phyloP scores from a whole-genome alignment of 2,888 invertebrate species.

The Aleiodes alternator region DNA sequence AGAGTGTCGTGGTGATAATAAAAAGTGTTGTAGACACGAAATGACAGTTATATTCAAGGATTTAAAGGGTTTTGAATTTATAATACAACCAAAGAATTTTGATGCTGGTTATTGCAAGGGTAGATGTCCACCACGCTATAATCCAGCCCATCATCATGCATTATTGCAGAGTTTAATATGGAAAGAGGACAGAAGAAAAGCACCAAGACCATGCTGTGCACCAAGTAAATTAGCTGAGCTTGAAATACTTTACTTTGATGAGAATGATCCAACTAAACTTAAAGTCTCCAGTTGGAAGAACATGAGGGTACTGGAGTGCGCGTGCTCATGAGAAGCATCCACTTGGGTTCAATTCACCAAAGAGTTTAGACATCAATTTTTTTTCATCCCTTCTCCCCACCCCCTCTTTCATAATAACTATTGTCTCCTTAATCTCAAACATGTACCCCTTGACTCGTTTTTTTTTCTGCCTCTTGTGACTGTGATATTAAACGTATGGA shows the following conservation, averaged over 20 bases:
- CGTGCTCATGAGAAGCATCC: slow-evolving; percentile 78
- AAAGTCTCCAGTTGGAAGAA: slow-evolving; percentile 83
- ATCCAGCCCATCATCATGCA: slow-evolving; percentile 84
- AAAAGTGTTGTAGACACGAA: slow-evolving; percentile 81
- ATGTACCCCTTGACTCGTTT: slow-evolving; percentile 28
- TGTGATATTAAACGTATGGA: slow-evolving; percentile 58
- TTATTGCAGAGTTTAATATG: slow-evolving; percentile 82
- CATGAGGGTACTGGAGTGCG: slow-evolving; percentile 84
- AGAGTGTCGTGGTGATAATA: slow-evolving; percentile 78
- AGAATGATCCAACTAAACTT: slow-evolving; percentile 79
- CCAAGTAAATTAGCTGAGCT: slow-evolving; percentile 82
- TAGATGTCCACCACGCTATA: slow-evolving; percentile 82
- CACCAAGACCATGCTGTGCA: slow-evolving; percentile 82
- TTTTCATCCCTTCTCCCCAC: slow-evolving; percentile 2
- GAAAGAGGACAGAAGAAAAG: slow-evolving; percentile 78
- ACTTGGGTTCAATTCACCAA: slow-evolving; percentile 46
- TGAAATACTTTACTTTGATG: slow-evolving; percentile 82
- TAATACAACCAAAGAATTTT: slow-evolving; percentile 82
- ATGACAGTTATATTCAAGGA: slow-evolving; percentile 82
- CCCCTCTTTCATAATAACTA: slow-evolving; percentile 8
- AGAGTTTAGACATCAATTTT: slow-evolving; percentile 40
- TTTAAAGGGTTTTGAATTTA: slow-evolving; percentile 81
- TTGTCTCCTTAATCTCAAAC: slow-evolving; percentile 34
- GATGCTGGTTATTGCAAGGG: slow-evolving; percentile 85
- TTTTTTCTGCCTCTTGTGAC: slow-evolving; percentile 54